These are phyloP conservation scores for Schlechtendalia chinensis DNA, from an alignment of 1,140 invertebrate genomes.

Conservation along the genomic window DNA sequence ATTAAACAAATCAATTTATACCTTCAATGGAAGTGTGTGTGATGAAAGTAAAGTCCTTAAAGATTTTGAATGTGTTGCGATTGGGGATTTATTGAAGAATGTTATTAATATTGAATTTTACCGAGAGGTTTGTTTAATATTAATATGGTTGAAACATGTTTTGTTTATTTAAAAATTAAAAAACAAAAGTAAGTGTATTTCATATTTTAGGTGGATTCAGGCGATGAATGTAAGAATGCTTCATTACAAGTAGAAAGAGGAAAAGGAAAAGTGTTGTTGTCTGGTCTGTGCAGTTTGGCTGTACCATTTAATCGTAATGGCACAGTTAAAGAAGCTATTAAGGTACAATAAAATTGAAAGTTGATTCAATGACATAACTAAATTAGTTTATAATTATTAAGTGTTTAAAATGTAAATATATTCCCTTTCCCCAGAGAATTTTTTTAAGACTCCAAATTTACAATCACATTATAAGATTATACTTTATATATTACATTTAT, in stretches of 20 bases:
- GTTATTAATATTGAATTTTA: constrained; percentile 31
- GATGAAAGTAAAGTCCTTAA: constrained; percentile 36
- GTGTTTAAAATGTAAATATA: too few species aligned
- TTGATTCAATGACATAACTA: too few species aligned
- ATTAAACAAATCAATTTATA: neutral
- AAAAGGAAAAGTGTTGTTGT: constrained; percentile 28
- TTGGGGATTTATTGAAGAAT: constrained; percentile 33
- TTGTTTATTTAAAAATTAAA: neutral
- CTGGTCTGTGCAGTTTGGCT: constrained; percentile 29
- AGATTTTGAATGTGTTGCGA: neutral
- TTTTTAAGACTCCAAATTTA: too few species aligned
- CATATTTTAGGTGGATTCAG: constrained; percentile 13
- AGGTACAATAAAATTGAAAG: neutral
- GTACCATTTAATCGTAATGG: constrained; percentile 37
- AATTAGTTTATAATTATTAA: too few species aligned
- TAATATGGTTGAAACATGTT: neutral
- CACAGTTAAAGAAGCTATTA: constrained; percentile 11
- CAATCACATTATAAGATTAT: too few species aligned
- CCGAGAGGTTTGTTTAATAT: constrained; percentile 8
- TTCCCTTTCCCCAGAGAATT: too few species aligned
- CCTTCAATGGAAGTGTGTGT: constrained; percentile 26
- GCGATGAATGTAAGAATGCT: constrained; percentile 26
- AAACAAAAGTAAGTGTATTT: neutral
- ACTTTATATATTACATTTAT: too few species aligned
- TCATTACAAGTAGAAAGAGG: constrained; percentile 11